These are phyloP conservation scores for Thamnophis sirtalis DNA, from an alignment of 2,113 vertebrate genomes.

Conservation along the genomic window DNA sequence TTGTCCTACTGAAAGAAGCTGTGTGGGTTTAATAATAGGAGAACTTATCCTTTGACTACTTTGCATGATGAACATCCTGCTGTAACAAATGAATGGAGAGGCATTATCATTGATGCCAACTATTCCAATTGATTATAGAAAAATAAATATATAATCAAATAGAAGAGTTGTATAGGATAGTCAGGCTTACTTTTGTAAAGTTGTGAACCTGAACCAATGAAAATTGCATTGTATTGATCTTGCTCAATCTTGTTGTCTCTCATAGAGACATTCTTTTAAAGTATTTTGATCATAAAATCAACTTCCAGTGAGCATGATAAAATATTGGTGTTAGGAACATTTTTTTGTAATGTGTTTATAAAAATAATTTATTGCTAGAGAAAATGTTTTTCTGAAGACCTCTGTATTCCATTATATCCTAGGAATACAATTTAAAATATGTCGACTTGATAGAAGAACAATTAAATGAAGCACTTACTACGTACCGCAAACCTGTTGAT, in stretches of 20 bases:
- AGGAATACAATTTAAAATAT: slow-evolving; percentile 97
- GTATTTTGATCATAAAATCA: neutral
- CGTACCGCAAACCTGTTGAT: slow-evolving; percentile 94
- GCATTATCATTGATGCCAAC: neutral
- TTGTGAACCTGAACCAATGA: neutral
- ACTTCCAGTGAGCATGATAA: neutral
- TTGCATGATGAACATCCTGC: neutral
- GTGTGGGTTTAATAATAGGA: neutral
- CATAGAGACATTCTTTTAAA: neutral
- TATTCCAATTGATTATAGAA: neutral
- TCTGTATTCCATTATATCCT: slow-evolving; percentile 4
- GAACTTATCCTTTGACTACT: neutral
- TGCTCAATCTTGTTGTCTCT: neutral
- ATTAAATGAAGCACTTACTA: slow-evolving; percentile 96
- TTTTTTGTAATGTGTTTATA: neutral
- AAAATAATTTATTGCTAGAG: neutral
- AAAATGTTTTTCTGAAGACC: neutral
- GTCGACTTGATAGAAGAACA: slow-evolving; percentile 97
- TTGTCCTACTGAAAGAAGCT: neutral
- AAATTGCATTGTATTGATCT: neutral
- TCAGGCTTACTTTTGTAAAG: neutral
- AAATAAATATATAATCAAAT: neutral
- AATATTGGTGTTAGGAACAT: neutral
- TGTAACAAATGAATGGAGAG: too few species aligned
- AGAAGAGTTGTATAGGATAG: neutral